Evolutionary conservation across 1,140 invertebrate species (phyloP).

Genomic region (Drosophila arizonae): DNA sequence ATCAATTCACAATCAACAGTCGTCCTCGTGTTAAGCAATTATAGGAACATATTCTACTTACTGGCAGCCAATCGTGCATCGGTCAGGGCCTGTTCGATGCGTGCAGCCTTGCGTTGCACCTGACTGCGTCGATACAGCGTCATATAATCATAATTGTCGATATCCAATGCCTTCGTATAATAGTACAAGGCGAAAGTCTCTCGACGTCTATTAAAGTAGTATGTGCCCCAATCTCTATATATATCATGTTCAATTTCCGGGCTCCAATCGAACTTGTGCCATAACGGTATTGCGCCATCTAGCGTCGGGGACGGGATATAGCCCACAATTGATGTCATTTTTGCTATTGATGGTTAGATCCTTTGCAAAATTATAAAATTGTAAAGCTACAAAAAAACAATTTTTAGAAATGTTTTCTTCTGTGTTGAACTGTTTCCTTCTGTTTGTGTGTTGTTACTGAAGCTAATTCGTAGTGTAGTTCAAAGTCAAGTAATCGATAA

Average conservation of each 20-base stretch:
- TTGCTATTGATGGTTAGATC: not conserved
- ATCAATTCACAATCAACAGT: not conserved
- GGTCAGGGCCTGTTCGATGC: constrained; percentile 56
- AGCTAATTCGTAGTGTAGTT: not conserved
- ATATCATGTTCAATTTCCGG: constrained; percentile 60
- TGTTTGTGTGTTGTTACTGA: constrained; percentile 21
- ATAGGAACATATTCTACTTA: constrained; percentile 22
- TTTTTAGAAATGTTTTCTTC: not conserved
- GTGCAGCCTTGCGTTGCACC: constrained; percentile 63
- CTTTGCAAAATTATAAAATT: constrained; percentile 1
- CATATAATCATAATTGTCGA: constrained; percentile 49
- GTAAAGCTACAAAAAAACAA: constrained; percentile 13
- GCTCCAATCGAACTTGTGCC: constrained; percentile 66
- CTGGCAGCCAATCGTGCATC: constrained; percentile 57
- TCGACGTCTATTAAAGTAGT: constrained; percentile 63
- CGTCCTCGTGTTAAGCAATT: too few species aligned
- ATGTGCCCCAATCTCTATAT: constrained; percentile 70
- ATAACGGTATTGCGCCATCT: constrained; percentile 32
- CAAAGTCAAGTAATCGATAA: too few species aligned
- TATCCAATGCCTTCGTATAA: constrained; percentile 59
- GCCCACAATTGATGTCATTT: constrained; percentile 63
- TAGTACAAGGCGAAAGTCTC: constrained; percentile 69
- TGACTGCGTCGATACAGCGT: constrained; percentile 70
- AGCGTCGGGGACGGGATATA: constrained; percentile 8
- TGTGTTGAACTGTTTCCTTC: constrained; percentile 3